A percentile compares a stretch with the other conserved stretches of the same genome.
These are phyloP conservation scores for Hemaris fuciformis DNA, from an alignment of 2,888 invertebrate species.

Conservation along the genomic window DNA sequence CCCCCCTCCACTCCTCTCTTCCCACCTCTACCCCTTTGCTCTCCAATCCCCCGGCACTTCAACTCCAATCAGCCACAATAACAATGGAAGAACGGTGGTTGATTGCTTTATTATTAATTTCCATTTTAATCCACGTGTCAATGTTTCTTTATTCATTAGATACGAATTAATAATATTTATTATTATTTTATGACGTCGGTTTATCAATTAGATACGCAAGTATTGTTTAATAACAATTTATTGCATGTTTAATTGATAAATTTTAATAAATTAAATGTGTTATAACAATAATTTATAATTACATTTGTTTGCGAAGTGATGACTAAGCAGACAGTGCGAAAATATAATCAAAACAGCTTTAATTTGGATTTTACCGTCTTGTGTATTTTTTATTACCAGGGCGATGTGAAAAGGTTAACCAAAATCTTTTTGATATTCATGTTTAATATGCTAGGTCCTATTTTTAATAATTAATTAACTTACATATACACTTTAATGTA, in stretches of 20 bases:
- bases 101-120: background rate
- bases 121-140: background rate
- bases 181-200: background rate
- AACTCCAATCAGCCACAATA: background rate
- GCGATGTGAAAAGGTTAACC: too few relatives aligned
- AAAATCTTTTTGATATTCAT: too few relatives aligned
- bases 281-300: background rate
- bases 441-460: too few relatives aligned
- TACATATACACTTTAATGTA: too few relatives aligned
- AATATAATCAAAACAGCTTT: too few relatives aligned
- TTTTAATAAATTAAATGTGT: background rate
- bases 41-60: background rate
- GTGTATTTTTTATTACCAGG: too few relatives aligned
- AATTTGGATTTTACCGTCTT: too few relatives aligned
- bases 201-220: background rate
- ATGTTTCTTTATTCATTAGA: background rate
- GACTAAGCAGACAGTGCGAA: too few relatives aligned
- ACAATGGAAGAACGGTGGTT: background rate
- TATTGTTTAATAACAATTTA: background rate
- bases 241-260: background rate
- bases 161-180: background rate
- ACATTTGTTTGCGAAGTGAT: too few relatives aligned
- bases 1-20: background rate
- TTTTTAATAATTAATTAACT: too few relatives aligned
- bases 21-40: background rate